A percentile compares a stretch with the other conserved stretches of the same genome.
These are phyloP conservation scores for Cyclina sinensis DNA, from an alignment of 1,140 invertebrate genomes.

Conservation along the genomic window DNA sequence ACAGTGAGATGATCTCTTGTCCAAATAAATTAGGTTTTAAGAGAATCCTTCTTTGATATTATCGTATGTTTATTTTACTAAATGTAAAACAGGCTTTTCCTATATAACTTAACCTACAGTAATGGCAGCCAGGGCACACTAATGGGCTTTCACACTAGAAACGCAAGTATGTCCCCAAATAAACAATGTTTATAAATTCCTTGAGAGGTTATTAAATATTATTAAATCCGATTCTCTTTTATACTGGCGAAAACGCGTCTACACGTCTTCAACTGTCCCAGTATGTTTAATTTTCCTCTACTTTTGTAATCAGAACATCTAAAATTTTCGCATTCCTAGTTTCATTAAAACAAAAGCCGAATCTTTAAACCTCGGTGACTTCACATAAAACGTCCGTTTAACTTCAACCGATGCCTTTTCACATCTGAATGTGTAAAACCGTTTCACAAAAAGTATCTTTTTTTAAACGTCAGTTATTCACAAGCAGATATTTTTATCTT, in stretches of 20 bases:
- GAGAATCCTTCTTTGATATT: slow-evolving; percentile 53
- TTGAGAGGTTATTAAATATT: background rate
- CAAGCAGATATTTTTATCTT: background rate
- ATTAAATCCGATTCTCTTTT: background rate
- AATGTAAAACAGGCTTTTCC: slow-evolving; percentile 13
- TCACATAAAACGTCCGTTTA: slow-evolving; percentile 10
- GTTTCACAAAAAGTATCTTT: slow-evolving; percentile 50
- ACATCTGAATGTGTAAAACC: slow-evolving; percentile 12
- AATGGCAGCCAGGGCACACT: background rate
- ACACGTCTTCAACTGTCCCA: background rate
- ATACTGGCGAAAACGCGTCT: background rate
- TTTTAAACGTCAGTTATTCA: slow-evolving; percentile 15
- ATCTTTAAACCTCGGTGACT: background rate
- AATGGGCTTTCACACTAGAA: background rate
- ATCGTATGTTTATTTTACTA: slow-evolving; percentile 44
- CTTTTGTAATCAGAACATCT: background rate
- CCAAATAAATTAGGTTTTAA: slow-evolving; percentile 61
- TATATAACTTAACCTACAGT: background rate
- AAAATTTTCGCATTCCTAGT: background rate
- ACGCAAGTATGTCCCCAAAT: slow-evolving; percentile 3
- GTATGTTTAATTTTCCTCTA: no score
- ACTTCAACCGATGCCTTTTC: background rate
- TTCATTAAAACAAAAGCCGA: slow-evolving; percentile 3
- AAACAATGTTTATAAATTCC: slow-evolving; percentile 23
- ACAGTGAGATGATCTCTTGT: slow-evolving; percentile 9